Evolutionary conservation across 2,888 invertebrate genomes (phyloP).

Genomic region (Girardia tigrina): DNA sequence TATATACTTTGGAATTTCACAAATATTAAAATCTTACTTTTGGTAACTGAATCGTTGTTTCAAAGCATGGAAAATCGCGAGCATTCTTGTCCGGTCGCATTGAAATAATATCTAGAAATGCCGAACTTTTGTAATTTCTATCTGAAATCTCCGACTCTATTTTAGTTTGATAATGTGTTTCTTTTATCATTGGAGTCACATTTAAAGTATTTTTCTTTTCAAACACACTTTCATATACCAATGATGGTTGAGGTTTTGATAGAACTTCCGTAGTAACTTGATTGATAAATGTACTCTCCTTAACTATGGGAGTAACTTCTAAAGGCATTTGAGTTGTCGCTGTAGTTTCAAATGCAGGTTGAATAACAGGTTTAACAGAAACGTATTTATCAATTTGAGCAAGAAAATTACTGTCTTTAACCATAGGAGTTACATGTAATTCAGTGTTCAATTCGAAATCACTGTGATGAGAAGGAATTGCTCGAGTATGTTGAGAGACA

Average conservation of each 20-base stretch:
- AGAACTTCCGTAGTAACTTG: neutral
- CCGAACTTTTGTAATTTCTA: neutral
- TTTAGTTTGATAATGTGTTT: neutral
- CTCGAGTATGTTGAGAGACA: neutral
- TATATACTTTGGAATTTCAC: too few relatives aligned
- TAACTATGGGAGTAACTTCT: neutral
- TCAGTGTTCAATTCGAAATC: constrained; percentile 9
- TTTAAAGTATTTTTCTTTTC: neutral
- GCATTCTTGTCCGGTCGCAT: neutral
- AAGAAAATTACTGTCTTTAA: neutral
- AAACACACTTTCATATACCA: neutral
- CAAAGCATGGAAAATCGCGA: neutral
- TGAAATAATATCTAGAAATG: neutral
- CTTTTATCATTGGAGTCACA: neutral
- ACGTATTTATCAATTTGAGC: neutral
- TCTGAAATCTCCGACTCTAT: neutral
- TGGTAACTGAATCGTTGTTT: constrained; percentile 7
- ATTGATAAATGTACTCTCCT: constrained; percentile 1
- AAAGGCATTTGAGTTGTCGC: neutral
- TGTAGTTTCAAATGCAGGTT: neutral
- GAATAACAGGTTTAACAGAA: neutral
- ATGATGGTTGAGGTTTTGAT: neutral
- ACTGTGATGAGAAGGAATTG: neutral
- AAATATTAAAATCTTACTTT: constrained; percentile 1
- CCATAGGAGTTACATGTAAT: neutral